phyloP scores from a whole-genome alignment of 1,140 invertebrate species.

The Vanessa tameamea region DNA sequence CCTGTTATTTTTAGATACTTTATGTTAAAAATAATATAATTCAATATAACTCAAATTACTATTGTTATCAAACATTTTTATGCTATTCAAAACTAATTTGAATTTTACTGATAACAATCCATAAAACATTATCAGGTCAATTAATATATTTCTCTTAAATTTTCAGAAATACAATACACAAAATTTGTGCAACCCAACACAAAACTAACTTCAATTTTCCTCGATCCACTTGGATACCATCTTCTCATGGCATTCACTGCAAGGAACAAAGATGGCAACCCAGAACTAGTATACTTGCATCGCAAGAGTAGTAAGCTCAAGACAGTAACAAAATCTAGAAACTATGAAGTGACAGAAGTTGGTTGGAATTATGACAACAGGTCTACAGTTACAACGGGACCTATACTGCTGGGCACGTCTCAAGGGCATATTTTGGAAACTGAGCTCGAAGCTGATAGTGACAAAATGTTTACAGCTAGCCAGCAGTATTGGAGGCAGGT shows the following conservation, averaged over 20 bases:
- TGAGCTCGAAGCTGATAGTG: slow-evolving; percentile 89
- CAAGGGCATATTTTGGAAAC: slow-evolving; percentile 96
- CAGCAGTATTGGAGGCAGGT: slow-evolving; percentile 95
- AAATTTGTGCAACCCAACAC: slow-evolving; percentile 83
- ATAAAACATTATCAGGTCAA: no score
- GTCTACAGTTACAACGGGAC: slow-evolving; percentile 86
- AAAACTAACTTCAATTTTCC: slow-evolving; percentile 87
- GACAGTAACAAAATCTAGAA: slow-evolving; percentile 84
- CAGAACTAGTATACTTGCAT: slow-evolving; percentile 91
- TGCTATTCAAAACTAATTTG: no score
- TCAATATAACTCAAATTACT: no score
- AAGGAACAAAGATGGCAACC: slow-evolving; percentile 82
- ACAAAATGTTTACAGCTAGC: slow-evolving; percentile 89
- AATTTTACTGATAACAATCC: no score
- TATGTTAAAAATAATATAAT: no score
- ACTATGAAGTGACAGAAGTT: slow-evolving; percentile 94
- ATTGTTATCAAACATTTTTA: no score
- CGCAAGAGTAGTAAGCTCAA: slow-evolving; percentile 79
- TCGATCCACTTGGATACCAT: slow-evolving; percentile 94
- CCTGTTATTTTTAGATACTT: no score
- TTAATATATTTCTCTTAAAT: neutral
- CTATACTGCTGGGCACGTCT: slow-evolving; percentile 94
- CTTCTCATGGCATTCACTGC: slow-evolving; percentile 88
- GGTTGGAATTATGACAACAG: slow-evolving; percentile 92
- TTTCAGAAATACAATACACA: slow-evolving; percentile 74